Base-by-base conservation (phyloP, 2,888 invertebrate species). In the Luperina nickerlii region DNA sequence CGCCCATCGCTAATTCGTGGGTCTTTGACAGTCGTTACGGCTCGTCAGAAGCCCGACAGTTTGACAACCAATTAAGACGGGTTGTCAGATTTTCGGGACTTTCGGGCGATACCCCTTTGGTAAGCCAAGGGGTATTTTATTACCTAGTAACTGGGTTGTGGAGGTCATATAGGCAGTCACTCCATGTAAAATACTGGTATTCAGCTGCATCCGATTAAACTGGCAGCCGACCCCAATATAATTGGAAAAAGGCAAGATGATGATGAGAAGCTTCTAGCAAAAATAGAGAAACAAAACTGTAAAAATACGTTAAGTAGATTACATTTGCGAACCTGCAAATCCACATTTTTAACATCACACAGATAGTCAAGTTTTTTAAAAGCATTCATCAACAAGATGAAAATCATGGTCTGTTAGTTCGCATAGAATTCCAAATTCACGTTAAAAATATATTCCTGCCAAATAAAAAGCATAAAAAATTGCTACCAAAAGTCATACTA, bases 331-430 rank as follows among this genome's bases (percentile, higher is more conserved):
- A 79, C 75, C 42, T 62, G 51, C 74, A 84, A 74, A 83, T 51
- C 78, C 71, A 76, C 63, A 87, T 84, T 83, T 88, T 85, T 79
- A 48, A 65, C 32, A 78, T 78, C 70, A 79, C 71, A 78, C 65
- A 78, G 67, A 79, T 75, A 81, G 78, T 68, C 69, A 78, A 78
- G 65, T 71, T 78, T 81, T 84, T 87, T 76, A 82, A 85, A 86
- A 89, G 90, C 88, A 88, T 90, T 92, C 93, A 93, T 93, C 91
- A 93, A 89, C 87, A 78, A 87, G 90, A 92, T 92, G 92, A 90
- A 91, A 87, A 87, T 85, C 90, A 92, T 89, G 92, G 92, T 91
- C 91, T 91, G 92, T 86, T 91, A 88, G 89, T 81, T 88, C 85
- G 87, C 87, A 92, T 90, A 91, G 90, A 90, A 88, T 88, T 78